These are phyloP conservation scores for Callimorpha dominula DNA, from an alignment of 2,888 invertebrate species.

Conservation along the genomic window DNA sequence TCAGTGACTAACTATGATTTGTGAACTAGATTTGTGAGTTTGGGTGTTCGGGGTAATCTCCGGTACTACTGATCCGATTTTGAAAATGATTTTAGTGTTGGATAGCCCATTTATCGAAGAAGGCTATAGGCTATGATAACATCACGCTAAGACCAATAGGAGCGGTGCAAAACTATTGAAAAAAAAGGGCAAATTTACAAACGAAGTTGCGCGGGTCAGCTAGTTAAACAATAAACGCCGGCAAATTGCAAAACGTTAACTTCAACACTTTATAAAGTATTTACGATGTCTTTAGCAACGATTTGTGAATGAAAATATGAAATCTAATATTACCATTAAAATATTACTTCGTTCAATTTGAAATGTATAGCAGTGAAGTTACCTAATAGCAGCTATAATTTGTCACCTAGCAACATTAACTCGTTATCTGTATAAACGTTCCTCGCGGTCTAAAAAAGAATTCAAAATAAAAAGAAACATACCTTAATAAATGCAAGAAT, in stretches of 20 bases:
- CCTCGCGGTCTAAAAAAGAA: conserved; percentile 24
- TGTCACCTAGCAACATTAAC: conserved; percentile 22
- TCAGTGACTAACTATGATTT: too few relatives aligned
- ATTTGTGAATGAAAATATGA: conserved; percentile 35
- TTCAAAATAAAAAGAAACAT: conserved; percentile 46
- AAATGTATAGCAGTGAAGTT: conserved; percentile 33
- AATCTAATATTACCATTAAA: conserved; percentile 23
- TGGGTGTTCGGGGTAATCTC: too few relatives aligned
- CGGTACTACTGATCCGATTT: too few relatives aligned
- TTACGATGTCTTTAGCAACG: conserved; percentile 35
- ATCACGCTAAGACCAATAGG: too few relatives aligned
- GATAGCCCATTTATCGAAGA: too few relatives aligned
- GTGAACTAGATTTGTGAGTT: too few relatives aligned
- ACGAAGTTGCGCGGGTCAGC: too few relatives aligned
- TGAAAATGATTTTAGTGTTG: too few relatives aligned
- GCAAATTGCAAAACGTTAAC: conserved; percentile 16
- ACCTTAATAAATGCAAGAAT: conserved; percentile 54
- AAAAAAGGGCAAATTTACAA: too few relatives aligned
- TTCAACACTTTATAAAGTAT: conserved; percentile 27
- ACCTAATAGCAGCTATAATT: conserved; percentile 28
- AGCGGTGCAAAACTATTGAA: too few relatives aligned
- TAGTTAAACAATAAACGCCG: conserved; percentile 23
- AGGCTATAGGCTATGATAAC: too few relatives aligned
- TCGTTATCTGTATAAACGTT: conserved; percentile 16
- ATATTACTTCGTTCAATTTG: conserved; percentile 19